Evolutionary conservation across 2,113 vertebrate genomes (phyloP).

Genomic region (Indicator maculatus): DNA sequence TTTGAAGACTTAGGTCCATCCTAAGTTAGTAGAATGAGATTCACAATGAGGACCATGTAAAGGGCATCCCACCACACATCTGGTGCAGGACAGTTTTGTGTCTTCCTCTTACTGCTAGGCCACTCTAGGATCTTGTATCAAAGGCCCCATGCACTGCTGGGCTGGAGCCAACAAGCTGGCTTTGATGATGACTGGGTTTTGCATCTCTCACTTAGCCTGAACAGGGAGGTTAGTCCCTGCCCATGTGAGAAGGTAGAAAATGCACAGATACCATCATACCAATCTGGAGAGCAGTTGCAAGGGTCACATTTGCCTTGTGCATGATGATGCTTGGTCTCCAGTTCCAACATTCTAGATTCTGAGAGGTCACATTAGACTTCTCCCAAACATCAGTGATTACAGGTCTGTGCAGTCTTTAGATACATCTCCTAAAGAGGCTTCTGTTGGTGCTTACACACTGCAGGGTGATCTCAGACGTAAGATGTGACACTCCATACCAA

Average conservation of each 20-base stretch:
- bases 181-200: background rate
- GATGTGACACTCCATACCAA: background rate
- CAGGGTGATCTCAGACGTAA: background rate
- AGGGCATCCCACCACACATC: background rate
- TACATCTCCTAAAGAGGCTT: background rate
- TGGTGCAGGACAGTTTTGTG: background rate
- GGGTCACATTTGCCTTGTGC: background rate
- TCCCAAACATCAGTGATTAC: background rate
- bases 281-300: background rate
- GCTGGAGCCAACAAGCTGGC: background rate
- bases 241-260: background rate
- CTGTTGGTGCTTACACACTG: background rate
- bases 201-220: background rate
- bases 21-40: background rate
- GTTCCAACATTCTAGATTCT: background rate
- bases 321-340: background rate
- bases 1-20: background rate
- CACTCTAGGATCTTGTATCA: background rate
- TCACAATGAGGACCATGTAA: background rate
- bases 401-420: background rate
- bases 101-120: background rate
- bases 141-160: background rate
- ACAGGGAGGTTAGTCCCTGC: background rate
- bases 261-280: accelerated
- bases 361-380: background rate